These are phyloP conservation scores for Ecliptopera silaceata DNA, from an alignment of 2,888 invertebrate species.

Conservation along the genomic window DNA sequence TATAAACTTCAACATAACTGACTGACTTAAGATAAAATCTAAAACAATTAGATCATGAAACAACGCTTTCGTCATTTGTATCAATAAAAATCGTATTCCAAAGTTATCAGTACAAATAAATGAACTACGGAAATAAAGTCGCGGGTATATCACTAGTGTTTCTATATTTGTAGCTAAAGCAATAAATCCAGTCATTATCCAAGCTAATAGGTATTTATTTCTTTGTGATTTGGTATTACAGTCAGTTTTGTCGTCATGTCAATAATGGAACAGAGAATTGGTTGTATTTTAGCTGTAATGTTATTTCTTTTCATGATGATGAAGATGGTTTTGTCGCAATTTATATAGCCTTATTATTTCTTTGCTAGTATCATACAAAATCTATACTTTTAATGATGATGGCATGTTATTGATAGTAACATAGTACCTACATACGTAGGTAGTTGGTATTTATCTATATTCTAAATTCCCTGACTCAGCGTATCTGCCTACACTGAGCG, in stretches of 20 bases:
- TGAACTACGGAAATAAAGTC: not conserved
- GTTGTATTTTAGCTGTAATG: constrained; percentile 6
- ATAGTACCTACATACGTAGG: too few species aligned
- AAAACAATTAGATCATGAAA: too few species aligned
- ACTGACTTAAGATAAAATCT: too few species aligned
- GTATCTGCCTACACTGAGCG: constrained; percentile 22
- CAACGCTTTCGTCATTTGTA: too few species aligned
- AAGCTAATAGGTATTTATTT: constrained; percentile 52
- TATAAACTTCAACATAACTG: not conserved
- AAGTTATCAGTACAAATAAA: too few species aligned
- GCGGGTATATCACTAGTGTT: constrained; percentile 32
- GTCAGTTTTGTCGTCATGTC: constrained; percentile 35
- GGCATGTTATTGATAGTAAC: not conserved
- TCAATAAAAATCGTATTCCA: too few species aligned
- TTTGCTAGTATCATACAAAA: too few species aligned
- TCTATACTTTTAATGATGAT: too few species aligned
- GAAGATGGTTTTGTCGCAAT: not conserved
- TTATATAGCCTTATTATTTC: too few species aligned
- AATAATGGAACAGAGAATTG: constrained; percentile 28
- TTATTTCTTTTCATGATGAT: not conserved
- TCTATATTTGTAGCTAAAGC: constrained; percentile 42
- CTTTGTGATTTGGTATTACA: constrained; percentile 44
- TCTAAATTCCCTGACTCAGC: constrained; percentile 23
- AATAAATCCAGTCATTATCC: constrained; percentile 50
- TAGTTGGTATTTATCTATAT: constrained; percentile 1